Evolutionary conservation across 2,888 invertebrate species (phyloP).

Genomic region (Idaea straminata): DNA sequence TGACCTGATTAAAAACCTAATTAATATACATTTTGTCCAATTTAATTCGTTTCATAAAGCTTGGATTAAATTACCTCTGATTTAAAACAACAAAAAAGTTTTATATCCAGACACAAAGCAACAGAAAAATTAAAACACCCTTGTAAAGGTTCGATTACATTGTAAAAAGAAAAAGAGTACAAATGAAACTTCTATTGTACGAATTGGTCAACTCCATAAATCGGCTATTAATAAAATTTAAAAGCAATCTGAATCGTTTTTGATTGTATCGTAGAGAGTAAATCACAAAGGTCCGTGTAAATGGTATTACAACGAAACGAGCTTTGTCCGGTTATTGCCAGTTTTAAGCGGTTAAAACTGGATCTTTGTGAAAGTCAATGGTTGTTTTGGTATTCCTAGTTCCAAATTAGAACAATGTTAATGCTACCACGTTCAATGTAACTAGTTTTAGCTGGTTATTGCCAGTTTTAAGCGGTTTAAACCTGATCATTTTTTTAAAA

Average conservation of each 20-base stretch:
- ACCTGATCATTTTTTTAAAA: neutral
- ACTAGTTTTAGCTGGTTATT: neutral
- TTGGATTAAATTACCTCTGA: neutral
- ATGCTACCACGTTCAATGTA: constrained; percentile 43
- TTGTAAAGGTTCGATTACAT: neutral
- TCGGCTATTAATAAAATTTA: constrained; percentile 39
- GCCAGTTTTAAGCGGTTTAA: neutral
- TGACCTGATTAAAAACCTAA: too few species aligned
- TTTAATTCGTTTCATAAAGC: neutral
- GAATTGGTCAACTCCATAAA: constrained; percentile 3
- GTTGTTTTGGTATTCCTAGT: too few species aligned
- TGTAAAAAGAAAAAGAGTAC: neutral
- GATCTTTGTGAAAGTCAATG: too few species aligned
- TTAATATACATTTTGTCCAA: too few species aligned
- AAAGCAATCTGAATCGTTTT: constrained; percentile 40
- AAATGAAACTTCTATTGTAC: neutral
- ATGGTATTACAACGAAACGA: constrained; percentile 43
- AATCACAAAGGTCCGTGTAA: constrained; percentile 66
- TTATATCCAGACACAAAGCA: neutral
- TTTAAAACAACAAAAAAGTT: neutral
- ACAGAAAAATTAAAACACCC: neutral
- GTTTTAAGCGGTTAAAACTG: neutral
- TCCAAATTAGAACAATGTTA: constrained; percentile 50
- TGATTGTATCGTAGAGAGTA: constrained; percentile 39
- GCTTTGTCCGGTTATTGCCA: constrained; percentile 1